A percentile compares a stretch with the other conserved stretches of the same genome.
Conservation (phyloP, 2,888 invertebrate genomes). For the Epistrophella euchroma region DNA sequence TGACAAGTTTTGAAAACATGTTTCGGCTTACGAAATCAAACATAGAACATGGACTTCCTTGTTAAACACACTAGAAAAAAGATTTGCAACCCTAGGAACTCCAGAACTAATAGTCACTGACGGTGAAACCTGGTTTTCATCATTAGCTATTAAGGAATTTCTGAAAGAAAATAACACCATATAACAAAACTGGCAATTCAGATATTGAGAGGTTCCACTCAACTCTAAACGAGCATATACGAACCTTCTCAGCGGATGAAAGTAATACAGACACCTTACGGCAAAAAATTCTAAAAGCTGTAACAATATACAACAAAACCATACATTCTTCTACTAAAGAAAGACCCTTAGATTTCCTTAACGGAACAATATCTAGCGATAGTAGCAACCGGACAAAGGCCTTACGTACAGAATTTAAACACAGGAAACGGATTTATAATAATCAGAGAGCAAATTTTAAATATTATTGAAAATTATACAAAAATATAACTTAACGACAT, state of each 20-base stretch:
- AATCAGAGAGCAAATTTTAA: slow-evolving; percentile 3
- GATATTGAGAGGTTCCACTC: slow-evolving; percentile 19
- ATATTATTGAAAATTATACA: slow-evolving; percentile 4
- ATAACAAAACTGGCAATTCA: slow-evolving; percentile 33
- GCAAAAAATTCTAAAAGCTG: too few species aligned
- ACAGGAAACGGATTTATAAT: not conserved
- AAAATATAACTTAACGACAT: slow-evolving; percentile 37
- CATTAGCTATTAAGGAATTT: slow-evolving; percentile 32
- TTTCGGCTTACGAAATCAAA: slow-evolving; percentile 43
- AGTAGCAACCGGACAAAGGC: slow-evolving; percentile 1
- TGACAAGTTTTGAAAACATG: slow-evolving; percentile 61
- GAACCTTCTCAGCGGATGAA: too few species aligned
- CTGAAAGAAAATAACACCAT: slow-evolving; percentile 31
- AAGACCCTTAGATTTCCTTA: too few species aligned
- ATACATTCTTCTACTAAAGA: too few species aligned
- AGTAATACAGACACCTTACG: too few species aligned
- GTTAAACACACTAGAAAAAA: slow-evolving; percentile 43
- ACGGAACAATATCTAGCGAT: not conserved
- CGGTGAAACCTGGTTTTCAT: slow-evolving; percentile 26
- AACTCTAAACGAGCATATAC: too few species aligned
- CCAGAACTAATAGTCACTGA: slow-evolving; percentile 35
- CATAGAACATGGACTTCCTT: slow-evolving; percentile 54
- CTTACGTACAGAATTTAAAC: not conserved
- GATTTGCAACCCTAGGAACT: slow-evolving; percentile 37
- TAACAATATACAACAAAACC: too few species aligned